Base-by-base conservation (phyloP, 2,888 invertebrate species). In the Vandiemenella viatica region DNA sequence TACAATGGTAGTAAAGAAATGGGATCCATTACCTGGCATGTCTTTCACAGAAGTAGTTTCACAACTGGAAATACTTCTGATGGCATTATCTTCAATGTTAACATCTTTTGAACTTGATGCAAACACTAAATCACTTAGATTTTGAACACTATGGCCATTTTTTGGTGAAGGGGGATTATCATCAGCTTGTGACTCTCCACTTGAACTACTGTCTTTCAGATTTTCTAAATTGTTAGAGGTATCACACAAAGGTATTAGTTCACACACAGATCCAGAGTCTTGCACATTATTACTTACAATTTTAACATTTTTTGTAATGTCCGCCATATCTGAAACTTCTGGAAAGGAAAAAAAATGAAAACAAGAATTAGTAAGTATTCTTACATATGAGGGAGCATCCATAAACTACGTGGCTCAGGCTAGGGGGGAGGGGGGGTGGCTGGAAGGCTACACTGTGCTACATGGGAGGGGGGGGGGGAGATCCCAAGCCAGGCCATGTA, bases 251-350 rank as follows among this genome's bases (percentile, higher is more conserved):
- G 46, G 32, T 23, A 45, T 50, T 50, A 50, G 46, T 46, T 45
- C 46, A 46, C 46, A 46, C 42, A 46, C 13, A 37, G 46, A 47
- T 40, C 46, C 49, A 23, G 48, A 47, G 23, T 51, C 50, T 43
- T 48, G 43, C 44, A 50, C 49, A 26, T 22, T 45, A 45, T 47
- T 55, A 55, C 53, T 55, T 48, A 56, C 55, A 45, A 49, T 50
- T 37, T 48, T 43, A 43, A 49, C 49, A 38, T 52, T 56, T 46
- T 58, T 57, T 40, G 57, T 57, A 21, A 58, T 55, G 41, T 57
- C 59, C 18, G 58, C 59, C 59, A 59, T 59, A 13, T 32, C 5
- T 32, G n/a, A n/a, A n/a, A n/a, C n/a, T n/a, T n/a, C n/a, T n/a
- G n/a, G n/a, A n/a, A n/a, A n/a, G n/a, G n/a, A n/a, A n/a, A n/a